phyloP scores from a whole-genome alignment of 2,113 vertebrate species.

The Hydrochoerus hydrochaeris region DNA sequence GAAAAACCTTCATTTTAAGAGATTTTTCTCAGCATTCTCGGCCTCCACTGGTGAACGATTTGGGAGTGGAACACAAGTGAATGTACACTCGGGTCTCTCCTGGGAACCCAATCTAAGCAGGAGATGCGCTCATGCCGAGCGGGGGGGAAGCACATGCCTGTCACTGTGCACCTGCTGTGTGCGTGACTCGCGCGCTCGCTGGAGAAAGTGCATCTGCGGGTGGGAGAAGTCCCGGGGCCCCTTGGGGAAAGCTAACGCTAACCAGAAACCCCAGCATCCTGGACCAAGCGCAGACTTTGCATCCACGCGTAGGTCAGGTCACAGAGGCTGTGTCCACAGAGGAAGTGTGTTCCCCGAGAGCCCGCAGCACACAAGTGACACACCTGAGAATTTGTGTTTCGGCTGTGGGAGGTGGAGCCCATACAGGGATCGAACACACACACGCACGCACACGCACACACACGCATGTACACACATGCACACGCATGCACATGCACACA shows the following conservation, averaged over 20 bases:
- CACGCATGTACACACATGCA: not conserved
- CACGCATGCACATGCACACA: not conserved
- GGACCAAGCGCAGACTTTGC: not conserved
- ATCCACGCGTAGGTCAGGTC: too few relatives aligned
- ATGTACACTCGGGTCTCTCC: not conserved
- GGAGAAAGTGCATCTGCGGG: not conserved
- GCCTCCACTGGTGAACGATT: not conserved
- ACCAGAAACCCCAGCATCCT: not conserved
- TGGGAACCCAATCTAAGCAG: not conserved
- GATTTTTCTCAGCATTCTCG: not conserved
- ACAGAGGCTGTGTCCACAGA: not conserved
- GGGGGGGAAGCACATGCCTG: not conserved
- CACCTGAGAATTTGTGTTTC: not conserved
- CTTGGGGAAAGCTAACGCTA: not conserved
- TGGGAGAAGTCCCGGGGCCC: not conserved
- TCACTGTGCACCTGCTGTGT: not conserved
- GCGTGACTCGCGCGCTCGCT: not conserved
- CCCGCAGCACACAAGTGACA: not conserved
- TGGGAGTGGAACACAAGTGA: not conserved
- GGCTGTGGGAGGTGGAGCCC: not conserved
- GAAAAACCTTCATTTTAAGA: not conserved
- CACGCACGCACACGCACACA: not conserved
- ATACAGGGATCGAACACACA: not conserved
- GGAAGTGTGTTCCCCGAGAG: not conserved
- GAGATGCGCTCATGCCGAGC: not conserved